phyloP scores from a whole-genome alignment of 2,888 invertebrate genomes.

The Metacarcinus magister region DNA sequence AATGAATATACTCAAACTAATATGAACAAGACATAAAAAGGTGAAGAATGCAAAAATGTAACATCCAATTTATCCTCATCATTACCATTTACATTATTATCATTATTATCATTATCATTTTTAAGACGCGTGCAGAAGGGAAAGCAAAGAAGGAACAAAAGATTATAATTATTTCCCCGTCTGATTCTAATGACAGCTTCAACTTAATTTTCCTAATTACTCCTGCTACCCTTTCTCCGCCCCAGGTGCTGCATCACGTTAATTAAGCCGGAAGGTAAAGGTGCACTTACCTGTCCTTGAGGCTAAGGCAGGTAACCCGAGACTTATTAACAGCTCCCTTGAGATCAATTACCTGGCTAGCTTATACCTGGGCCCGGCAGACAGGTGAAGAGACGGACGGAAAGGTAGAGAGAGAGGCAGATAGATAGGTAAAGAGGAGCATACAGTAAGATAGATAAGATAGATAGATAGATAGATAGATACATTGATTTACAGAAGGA shows the following conservation, averaged over 20 bases:
- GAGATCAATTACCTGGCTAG: neutral
- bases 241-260: constrained; percentile 44
- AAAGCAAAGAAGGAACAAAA: neutral
- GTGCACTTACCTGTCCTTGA: constrained; percentile 45
- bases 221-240: constrained; percentile 1
- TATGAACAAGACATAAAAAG: too few species aligned
- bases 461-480: neutral
- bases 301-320: constrained; percentile 21
- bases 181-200: neutral
- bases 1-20: too few species aligned
- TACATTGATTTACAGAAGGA: neutral
- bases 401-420: neutral
- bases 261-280: constrained; percentile 48
- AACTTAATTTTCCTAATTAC: constrained; percentile 36
- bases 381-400: neutral
- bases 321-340: constrained; percentile 41
- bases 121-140: neutral
- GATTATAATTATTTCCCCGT: neutral
- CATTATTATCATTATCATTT: neutral
- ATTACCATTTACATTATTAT: neutral
- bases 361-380: neutral
- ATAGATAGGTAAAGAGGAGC: neutral
- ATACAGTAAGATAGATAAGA: neutral
- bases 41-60: too few species aligned
- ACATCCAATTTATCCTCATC: too few species aligned